Evolutionary conservation across 2,113 vertebrate species (phyloP).

Genomic region (Falcunculus frontatus): DNA sequence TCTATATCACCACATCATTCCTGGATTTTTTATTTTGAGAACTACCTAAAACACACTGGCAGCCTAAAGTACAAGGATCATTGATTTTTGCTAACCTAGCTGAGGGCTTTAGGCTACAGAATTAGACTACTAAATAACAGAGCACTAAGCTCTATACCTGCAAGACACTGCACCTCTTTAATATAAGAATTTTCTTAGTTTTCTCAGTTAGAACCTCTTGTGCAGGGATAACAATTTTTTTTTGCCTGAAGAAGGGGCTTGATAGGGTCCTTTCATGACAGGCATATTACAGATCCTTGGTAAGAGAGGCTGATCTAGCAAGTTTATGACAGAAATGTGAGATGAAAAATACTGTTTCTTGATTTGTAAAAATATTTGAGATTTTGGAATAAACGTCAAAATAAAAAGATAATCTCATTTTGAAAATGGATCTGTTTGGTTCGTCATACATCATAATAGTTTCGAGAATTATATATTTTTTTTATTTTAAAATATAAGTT

Average conservation of each 20-base stretch:
- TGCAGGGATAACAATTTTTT: neutral
- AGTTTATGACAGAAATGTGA: neutral
- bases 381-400: neutral
- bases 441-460: neutral
- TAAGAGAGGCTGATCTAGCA: neutral
- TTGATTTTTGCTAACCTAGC: conserved; percentile 11
- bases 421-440: neutral
- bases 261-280: neutral
- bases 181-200: neutral
- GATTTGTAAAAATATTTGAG: neutral
- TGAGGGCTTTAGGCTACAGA: neutral
- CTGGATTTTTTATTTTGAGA: neutral
- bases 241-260: neutral
- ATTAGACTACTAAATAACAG: neutral
- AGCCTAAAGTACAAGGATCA: neutral
- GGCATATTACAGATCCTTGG: neutral
- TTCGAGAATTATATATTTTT: neutral
- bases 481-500: neutral
- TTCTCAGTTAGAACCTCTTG: neutral
- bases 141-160: neutral
- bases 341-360: neutral
- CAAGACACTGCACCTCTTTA: neutral
- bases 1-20: neutral
- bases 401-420: neutral
- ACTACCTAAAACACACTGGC: neutral